A percentile compares a stretch with the other conserved stretches of the same genome.
Evolutionary conservation across 2,888 invertebrate genomes (phyloP).

Genomic region (Hydrotaea diabolus): DNA sequence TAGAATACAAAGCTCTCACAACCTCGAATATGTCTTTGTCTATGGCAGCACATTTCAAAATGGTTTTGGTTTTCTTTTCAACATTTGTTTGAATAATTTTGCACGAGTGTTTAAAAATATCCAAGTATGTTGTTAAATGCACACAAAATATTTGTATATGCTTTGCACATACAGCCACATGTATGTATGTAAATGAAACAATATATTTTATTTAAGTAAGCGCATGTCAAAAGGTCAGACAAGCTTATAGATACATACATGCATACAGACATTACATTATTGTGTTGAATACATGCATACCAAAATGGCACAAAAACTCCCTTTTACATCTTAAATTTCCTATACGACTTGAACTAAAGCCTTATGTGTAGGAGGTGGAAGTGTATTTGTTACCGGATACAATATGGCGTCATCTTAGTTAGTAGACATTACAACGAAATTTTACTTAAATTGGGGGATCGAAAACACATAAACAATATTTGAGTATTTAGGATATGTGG

Average conservation of each 20-base stretch:
- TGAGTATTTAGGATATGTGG: background rate
- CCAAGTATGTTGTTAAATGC: no score
- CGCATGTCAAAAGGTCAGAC: constrained; percentile 68
- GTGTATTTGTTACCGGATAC: constrained; percentile 61
- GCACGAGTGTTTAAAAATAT: no score
- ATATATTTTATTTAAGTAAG: constrained; percentile 65
- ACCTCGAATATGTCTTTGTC: background rate
- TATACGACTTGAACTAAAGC: constrained; percentile 34
- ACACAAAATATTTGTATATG: constrained; percentile 22
- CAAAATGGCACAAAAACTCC: constrained; percentile 55
- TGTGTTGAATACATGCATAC: constrained; percentile 29
- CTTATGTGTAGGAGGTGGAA: constrained; percentile 41
- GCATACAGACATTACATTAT: background rate
- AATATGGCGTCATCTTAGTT: constrained; percentile 60
- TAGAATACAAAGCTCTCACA: no score
- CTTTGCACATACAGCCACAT: background rate
- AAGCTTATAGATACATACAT: constrained; percentile 61
- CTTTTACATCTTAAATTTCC: constrained; percentile 45
- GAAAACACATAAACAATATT: background rate
- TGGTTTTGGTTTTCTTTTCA: no score
- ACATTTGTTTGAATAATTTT: no score
- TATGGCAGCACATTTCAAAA: constrained; percentile 3
- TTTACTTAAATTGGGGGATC: background rate
- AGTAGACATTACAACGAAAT: background rate
- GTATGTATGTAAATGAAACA: constrained; percentile 51